Conservation (phyloP, 2,888 invertebrate species). For the Campopleginae sp. region DNA sequence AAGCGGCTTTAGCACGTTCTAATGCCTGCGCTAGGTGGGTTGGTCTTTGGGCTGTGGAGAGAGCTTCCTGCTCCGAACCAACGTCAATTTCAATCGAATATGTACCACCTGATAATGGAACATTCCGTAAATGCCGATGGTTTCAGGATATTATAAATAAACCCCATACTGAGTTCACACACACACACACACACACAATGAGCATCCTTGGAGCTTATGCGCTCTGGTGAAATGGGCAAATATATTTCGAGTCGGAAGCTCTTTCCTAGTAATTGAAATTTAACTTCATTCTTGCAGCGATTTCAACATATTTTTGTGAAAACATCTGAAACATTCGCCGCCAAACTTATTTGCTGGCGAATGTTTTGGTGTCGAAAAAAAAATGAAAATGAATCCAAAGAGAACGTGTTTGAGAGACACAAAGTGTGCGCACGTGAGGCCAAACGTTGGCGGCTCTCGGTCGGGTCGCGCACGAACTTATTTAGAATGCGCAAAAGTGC, state of each 20-base stretch:
- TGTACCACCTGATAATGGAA: constrained; percentile 18
- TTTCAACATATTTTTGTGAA: not conserved
- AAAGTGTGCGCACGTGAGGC: constrained; percentile 19
- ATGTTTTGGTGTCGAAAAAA: not conserved
- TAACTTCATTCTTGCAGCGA: not conserved
- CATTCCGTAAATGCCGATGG: constrained; percentile 35
- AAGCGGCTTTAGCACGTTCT: constrained; percentile 39
- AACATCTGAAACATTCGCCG: too few relatives aligned
- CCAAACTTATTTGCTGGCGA: too few relatives aligned
- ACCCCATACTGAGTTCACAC: not conserved
- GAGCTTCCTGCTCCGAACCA: constrained; percentile 36
- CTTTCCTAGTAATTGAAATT: not conserved
- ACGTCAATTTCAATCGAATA: constrained; percentile 46
- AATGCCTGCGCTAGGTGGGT: constrained; percentile 27
- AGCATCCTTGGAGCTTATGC: not conserved
- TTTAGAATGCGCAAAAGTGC: constrained; percentile 74
- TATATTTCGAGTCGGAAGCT: not conserved
- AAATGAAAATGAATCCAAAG: not conserved
- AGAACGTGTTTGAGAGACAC: constrained; percentile 24
- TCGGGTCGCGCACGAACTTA: constrained; percentile 63
- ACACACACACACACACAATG: too few relatives aligned
- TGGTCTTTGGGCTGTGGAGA: constrained; percentile 23
- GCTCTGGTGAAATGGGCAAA: not conserved
- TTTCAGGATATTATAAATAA: constrained; percentile 38
- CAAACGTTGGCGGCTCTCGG: constrained; percentile 32